Evolutionary conservation across 37 sponge, comb jelly and placozoan genomes (phyloP), one percentile per base, ranked within the genome.

Genomic region (Haliclona indistincta): DNA sequence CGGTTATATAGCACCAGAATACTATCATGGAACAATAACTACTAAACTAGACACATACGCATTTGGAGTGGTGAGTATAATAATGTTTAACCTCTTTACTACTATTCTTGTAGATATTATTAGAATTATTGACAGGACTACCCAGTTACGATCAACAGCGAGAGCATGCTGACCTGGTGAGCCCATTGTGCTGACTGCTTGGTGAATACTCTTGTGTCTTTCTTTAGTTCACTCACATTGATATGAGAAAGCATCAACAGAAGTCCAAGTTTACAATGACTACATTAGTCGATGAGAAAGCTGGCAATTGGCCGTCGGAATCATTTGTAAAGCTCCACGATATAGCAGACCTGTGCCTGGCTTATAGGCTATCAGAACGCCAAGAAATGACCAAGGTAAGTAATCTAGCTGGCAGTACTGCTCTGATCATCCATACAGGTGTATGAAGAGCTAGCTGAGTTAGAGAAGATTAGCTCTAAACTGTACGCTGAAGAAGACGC

Each of bases 1-100:
- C 15, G 97, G 97, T 0, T 96, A 96, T 76, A 90, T 96, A 17
- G 91, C 97, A 22, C 95, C 95, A 0, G 97, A 96, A 73, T 93
- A 93, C 61, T 81, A 85, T 45, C 64, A 71, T 7, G 97, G 97
- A 20, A 42, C 58, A 19, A 90, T 96, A 68, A 90, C 95, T n/a
- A 78, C 82, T 17, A 96, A 93, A 41, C 83, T 90, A 78, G 97
- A 96, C 38, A 65, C 84, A 4, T 96, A 76, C 73, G 87, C 81
- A 20, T 96, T 90, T 87, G 97, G 97, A 67, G 97, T 96, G 73
- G 94, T 93, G 60, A 69, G 91, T 52, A 39, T 15, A 8, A 26
- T 7, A 29, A 20, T 58, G 44, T 56, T n/a, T 0, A 25, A 33
- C 25, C 1, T 15, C 4, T 33, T 23, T 22, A 36, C 11, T 56